phyloP scores from a whole-genome alignment of 2,113 vertebrate genomes.

The Nibea coibor region DNA sequence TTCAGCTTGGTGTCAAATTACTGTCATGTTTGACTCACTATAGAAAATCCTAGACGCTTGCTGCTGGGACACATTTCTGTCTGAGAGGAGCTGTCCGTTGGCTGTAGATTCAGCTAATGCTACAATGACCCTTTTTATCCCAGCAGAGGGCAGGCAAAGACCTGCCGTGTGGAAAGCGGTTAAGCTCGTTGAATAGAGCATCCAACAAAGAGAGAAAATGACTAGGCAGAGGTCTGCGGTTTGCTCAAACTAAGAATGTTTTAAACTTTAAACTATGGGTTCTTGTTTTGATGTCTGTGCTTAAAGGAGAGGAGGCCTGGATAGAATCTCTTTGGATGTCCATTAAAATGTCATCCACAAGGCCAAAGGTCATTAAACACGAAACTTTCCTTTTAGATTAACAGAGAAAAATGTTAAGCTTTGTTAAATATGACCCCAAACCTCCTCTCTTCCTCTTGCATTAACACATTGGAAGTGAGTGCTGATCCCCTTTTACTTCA shows the following conservation, averaged over 20 bases:
- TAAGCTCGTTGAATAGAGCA: not conserved
- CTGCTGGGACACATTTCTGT: not conserved
- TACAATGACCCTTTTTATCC: not conserved
- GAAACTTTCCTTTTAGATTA: not conserved
- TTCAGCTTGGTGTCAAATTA: not conserved
- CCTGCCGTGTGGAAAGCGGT: not conserved
- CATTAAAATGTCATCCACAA: not conserved
- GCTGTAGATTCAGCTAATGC: not conserved
- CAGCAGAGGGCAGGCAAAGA: conserved; percentile 66
- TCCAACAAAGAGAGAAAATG: conserved; percentile 25
- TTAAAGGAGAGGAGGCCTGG: not conserved
- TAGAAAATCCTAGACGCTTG: not conserved
- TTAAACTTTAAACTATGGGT: conserved; percentile 49
- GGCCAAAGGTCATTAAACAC: not conserved
- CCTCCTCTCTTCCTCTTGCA: not conserved
- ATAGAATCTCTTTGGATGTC: not conserved
- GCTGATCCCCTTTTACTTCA: no score
- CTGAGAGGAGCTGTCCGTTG: not conserved
- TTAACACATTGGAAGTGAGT: not conserved
- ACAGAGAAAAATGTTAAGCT: not conserved
- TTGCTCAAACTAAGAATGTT: conserved; percentile 23
- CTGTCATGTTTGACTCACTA: not conserved
- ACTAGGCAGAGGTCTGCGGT: conserved; percentile 35
- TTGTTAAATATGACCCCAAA: not conserved
- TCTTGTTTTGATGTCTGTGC: conserved; percentile 41